Conservation (phyloP, 1,140 invertebrate species). For the Cydia splendana region DNA sequence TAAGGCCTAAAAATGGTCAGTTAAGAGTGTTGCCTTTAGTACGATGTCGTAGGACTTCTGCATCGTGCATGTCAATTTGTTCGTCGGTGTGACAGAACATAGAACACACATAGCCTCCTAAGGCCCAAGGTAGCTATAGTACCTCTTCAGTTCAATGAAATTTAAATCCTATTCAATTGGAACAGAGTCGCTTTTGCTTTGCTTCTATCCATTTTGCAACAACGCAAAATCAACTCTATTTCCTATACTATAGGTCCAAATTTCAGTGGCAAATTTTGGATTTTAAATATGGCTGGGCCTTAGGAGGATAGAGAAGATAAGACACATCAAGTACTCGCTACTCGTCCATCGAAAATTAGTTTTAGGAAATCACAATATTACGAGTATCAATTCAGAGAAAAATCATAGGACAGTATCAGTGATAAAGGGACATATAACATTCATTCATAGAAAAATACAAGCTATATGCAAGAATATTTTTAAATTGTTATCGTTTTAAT, state of each 20-base stretch:
- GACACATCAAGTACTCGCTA: slow-evolving; percentile 22
- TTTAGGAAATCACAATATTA: background rate
- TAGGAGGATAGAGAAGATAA: background rate
- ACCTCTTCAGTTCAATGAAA: too few species aligned
- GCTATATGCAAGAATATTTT: slow-evolving; percentile 7
- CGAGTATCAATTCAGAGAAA: slow-evolving; percentile 7
- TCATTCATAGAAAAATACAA: slow-evolving; percentile 21
- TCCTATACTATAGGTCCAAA: too few species aligned
- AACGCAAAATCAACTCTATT: too few species aligned
- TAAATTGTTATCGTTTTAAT: background rate
- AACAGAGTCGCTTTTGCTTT: too few species aligned
- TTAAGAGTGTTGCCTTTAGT: background rate
- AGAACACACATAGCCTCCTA: background rate
- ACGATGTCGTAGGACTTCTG: background rate
- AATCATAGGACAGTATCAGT: slow-evolving; percentile 11
- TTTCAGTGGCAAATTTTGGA: too few species aligned
- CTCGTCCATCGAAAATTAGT: background rate
- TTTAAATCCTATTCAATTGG: too few species aligned
- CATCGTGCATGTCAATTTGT: slow-evolving; percentile 27
- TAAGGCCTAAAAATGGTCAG: background rate
- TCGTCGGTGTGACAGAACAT: slow-evolving; percentile 24
- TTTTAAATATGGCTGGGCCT: too few species aligned
- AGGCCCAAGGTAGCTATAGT: too few species aligned
- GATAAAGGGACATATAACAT: slow-evolving; percentile 22
- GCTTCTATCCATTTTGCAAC: too few species aligned